Conservation (phyloP, 2,797 vertebrate genomes). For the Molothrus aeneus region DNA sequence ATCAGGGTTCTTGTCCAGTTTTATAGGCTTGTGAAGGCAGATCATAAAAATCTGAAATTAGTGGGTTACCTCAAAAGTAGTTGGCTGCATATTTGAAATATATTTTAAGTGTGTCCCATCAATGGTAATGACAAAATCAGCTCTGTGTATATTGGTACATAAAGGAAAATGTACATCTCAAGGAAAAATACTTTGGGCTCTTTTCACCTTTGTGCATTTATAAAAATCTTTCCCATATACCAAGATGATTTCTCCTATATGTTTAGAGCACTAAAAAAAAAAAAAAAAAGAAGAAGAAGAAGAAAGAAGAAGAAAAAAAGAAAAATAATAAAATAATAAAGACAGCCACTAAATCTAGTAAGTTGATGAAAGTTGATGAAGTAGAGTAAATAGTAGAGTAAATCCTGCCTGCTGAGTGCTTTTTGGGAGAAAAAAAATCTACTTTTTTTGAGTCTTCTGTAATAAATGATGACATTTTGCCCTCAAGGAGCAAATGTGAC, state of each 20-base stretch:
- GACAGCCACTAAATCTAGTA: neutral
- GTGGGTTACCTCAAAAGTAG: constrained; percentile 4
- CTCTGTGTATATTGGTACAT: neutral
- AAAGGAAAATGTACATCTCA: neutral
- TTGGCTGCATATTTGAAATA: constrained; percentile 4
- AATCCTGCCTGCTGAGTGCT: neutral
- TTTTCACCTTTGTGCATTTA: neutral
- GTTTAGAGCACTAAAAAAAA: neutral
- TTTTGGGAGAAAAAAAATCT: neutral
- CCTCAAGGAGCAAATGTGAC: constrained; percentile 23
- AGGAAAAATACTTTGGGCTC: neutral
- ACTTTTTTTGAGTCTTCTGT: neutral
- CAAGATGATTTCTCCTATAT: neutral
- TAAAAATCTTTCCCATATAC: neutral
- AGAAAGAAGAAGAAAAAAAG: neutral
- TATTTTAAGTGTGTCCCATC: neutral
- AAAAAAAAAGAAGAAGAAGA: neutral
- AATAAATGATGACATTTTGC: constrained; percentile 37
- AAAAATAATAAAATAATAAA: neutral
- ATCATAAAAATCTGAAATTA: constrained; percentile 33
- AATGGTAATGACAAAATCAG: constrained; percentile 40
- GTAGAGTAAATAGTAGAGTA: neutral
- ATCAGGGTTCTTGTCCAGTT: constrained; percentile 11
- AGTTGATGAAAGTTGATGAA: constrained; percentile 23
- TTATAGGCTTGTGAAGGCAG: constrained; percentile 17